Percentiles rank a stretch among this genome's conserved stretches.
These are phyloP conservation scores for Octopus bimaculoides DNA, from an alignment of 1,140 invertebrate species.

Conservation along the genomic window DNA sequence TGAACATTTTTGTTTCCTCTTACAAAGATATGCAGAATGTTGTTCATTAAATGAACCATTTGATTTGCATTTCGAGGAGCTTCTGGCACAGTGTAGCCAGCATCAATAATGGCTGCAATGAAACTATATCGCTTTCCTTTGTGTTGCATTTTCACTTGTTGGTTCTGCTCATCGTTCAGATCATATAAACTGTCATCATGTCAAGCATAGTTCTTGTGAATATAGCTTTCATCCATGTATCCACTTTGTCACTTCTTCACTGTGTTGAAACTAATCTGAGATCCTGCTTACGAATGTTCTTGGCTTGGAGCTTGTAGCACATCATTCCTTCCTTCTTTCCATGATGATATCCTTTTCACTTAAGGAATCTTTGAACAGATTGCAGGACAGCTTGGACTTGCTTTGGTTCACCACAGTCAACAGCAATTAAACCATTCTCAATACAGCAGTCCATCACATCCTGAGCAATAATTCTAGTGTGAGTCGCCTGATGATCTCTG, in stretches of 20 bases:
- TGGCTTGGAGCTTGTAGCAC: background rate
- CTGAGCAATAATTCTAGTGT: background rate
- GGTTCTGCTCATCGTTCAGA: background rate
- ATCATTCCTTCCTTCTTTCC: background rate
- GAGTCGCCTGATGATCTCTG: background rate
- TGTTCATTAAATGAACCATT: background rate
- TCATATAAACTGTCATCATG: background rate
- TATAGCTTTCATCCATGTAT: background rate
- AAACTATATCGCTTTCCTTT: background rate
- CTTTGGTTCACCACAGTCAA: background rate
- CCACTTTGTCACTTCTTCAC: background rate
- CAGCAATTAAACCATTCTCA: background rate
- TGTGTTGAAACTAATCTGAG: background rate
- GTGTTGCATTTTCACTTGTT: background rate
- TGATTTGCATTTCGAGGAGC: background rate
- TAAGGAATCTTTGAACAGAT: background rate
- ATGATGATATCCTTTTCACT: background rate
- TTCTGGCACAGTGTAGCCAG: background rate
- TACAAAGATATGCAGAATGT: background rate
- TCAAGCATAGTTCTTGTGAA: background rate
- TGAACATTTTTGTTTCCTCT: background rate
- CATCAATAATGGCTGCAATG: background rate
- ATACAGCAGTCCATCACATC: background rate
- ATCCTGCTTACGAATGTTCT: background rate
- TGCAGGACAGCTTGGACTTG: background rate